phyloP scores from a whole-genome alignment of 2,113 vertebrate genomes.

The Oxyruncus cristatus region DNA sequence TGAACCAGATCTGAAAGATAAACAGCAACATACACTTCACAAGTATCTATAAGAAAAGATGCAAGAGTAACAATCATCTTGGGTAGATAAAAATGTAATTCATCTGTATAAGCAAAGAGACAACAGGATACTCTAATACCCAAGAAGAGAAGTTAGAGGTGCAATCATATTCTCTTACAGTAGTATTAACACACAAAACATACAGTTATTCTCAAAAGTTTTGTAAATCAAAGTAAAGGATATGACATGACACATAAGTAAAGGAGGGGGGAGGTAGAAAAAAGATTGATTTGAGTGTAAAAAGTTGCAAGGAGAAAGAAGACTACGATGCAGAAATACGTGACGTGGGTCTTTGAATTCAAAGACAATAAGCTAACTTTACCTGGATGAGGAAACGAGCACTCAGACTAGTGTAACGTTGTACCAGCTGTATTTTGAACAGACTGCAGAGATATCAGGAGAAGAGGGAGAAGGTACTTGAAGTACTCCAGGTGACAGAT shows the following conservation, averaged over 20 bases:
- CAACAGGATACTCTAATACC: background rate
- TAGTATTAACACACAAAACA: background rate
- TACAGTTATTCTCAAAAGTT: background rate
- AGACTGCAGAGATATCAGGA: background rate
- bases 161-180: background rate
- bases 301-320: background rate
- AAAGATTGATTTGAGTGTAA: background rate
- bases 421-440: background rate
- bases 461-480: background rate
- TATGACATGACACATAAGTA: background rate
- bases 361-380: background rate
- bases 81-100: background rate
- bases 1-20: background rate
- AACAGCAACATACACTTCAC: background rate
- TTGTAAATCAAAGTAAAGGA: background rate
- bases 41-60: background rate
- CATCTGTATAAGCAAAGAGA: background rate
- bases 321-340: background rate
- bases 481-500: conserved; percentile 2
- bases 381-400: background rate
- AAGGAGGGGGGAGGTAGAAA: rapidly evolving
- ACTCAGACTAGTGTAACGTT: background rate
- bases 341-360: background rate
- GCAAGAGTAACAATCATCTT: background rate
- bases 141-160: background rate